Evolutionary conservation across 92 coral and sea anemone genomes (phyloP), one percentile per base, ranked within the genome.

Genomic region (Parazoanthus darwini): DNA sequence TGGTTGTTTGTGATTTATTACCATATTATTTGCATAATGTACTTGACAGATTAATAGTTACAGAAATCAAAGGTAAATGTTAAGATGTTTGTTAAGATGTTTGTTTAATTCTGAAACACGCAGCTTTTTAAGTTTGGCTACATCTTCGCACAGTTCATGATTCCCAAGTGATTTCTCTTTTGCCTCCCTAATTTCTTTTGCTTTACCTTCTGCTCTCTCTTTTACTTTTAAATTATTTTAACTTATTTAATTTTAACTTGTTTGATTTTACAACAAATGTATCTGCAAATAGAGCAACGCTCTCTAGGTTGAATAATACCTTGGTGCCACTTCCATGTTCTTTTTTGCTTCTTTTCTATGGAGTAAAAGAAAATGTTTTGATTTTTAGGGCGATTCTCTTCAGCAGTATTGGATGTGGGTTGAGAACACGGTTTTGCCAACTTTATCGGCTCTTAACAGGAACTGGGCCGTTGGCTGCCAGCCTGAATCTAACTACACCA

Each of bases 331-430:
- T 39, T 2, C 42, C 42, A 39, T 29, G 0, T 29, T 29, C 33
- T 29, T 29, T 29, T 0, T 29, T 29, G 33, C 0, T 29, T 29
- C 33, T 29, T 29, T 29, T 29, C 33, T 29, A 29, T 29, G 33
- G 33, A 23, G 26, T 9, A 9, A 76, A 36, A 8, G 11, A 39
- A 39, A 76, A 37, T 37, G 46, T 76, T 54, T 58, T 56, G 3
- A 15, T 80, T 84, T 84, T 3, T n/a, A 84, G 87, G 87, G 87
- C 8, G 87, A 84, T 84, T 84, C 87, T 44, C 46, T 84, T 44
- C 65, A 51, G 20, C 78, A 46, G 11, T 95, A 95, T 81, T 95
- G 98, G 98, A 88, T 35, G 16, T 95, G 98, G 98, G 63, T 95
- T 23, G 94, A 93, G 73, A 85, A 46, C 5, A 94, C 94, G 50